Evolutionary conservation across 2,888 invertebrate species (phyloP).

Genomic region (Drosophila monieri): DNA sequence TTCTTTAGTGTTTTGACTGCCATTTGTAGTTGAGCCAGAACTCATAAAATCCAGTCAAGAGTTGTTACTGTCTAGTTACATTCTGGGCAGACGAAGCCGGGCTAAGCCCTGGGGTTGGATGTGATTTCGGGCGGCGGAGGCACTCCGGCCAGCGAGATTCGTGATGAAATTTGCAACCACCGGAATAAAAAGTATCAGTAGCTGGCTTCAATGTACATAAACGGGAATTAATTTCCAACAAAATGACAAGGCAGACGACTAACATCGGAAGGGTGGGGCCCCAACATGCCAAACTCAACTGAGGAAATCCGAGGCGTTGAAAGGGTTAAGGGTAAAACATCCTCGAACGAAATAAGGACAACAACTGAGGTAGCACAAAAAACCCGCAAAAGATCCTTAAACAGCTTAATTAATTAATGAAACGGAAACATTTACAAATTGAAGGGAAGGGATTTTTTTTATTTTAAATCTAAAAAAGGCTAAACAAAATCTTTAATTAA

Average conservation of each 20-base stretch:
- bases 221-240: constrained; percentile 65
- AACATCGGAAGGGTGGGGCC: constrained; percentile 56
- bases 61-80: constrained; percentile 49
- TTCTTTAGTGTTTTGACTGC: constrained; percentile 76
- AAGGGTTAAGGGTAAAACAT: constrained; percentile 26
- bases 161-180: constrained; percentile 73
- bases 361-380: constrained; percentile 27
- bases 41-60: constrained; percentile 76
- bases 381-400: constrained; percentile 15
- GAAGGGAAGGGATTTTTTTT: neutral
- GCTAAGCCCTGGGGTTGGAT: constrained; percentile 20
- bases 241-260: constrained; percentile 53
- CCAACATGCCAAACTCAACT: constrained; percentile 14
- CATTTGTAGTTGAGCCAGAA: constrained; percentile 68
- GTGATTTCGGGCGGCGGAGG: constrained; percentile 7
- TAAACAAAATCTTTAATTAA: neutral
- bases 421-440: constrained; percentile 16
- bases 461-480: neutral
- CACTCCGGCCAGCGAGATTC: constrained; percentile 10
- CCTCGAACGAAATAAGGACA: constrained; percentile 13
- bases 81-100: constrained; percentile 49
- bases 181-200: constrained; percentile 49
- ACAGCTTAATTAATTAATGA: constrained; percentile 34
- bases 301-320: constrained; percentile 7
- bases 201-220: constrained; percentile 52